A percentile compares a stretch with the other conserved stretches of the same genome.
These are phyloP conservation scores for Platycnemis pennipes DNA, from an alignment of 2,888 invertebrate species.

Conservation along the genomic window DNA sequence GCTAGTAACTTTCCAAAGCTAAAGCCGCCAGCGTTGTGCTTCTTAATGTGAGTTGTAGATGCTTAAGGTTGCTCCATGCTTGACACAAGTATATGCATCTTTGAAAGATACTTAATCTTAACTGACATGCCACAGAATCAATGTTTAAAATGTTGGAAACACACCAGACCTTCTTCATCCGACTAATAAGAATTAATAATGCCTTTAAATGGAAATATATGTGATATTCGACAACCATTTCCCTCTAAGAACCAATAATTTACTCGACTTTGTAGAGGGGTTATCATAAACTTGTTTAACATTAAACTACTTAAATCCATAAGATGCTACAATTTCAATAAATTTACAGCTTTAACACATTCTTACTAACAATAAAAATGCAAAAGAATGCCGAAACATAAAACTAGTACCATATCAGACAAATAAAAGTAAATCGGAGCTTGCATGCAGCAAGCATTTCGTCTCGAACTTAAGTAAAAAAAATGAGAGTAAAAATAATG, in stretches of 20 bases:
- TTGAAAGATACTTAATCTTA: neutral
- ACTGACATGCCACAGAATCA: neutral
- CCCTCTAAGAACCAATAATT: too few relatives aligned
- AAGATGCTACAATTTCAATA: neutral
- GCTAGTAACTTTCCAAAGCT: neutral
- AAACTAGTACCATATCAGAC: neutral
- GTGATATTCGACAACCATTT: too few relatives aligned
- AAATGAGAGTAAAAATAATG: neutral
- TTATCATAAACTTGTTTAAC: neutral
- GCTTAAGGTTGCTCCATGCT: neutral
- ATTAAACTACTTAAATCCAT: neutral
- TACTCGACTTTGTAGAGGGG: neutral
- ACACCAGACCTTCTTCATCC: neutral
- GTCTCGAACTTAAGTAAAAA: neutral
- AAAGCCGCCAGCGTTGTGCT: neutral
- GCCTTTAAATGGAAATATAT: neutral
- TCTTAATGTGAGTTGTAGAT: neutral
- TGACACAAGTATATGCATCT: neutral
- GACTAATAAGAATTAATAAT: neutral
- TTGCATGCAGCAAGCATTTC: neutral
- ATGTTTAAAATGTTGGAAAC: slow-evolving; percentile 3
- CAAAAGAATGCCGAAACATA: neutral
- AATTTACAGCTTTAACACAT: neutral
- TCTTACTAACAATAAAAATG: neutral
- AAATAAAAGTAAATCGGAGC: neutral